Percentiles rank a stretch among this genome's conserved stretches.
phyloP scores from a whole-genome alignment of 2,888 invertebrate species.

The Synanthedon andrenaeformis region DNA sequence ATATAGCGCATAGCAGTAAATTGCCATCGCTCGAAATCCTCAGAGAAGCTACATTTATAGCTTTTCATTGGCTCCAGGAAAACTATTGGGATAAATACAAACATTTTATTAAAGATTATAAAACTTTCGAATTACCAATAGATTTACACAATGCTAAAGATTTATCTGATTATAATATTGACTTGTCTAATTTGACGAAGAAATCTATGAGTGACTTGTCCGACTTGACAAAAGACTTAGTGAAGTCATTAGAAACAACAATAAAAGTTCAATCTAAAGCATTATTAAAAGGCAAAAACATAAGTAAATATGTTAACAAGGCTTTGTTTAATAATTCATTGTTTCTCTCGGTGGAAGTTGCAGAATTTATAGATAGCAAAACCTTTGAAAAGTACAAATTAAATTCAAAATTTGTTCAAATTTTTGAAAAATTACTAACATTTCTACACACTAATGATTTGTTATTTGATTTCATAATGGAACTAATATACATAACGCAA shows the following conservation, averaged over 20 bases:
- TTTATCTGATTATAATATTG: slow-evolving; percentile 34
- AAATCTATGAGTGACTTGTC: slow-evolving; percentile 34
- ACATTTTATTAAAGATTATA: slow-evolving; percentile 53
- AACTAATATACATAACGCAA: slow-evolving; percentile 49
- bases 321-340: slow-evolving; percentile 39
- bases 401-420: slow-evolving; percentile 34
- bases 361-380: slow-evolving; percentile 27
- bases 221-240: slow-evolving; percentile 27
- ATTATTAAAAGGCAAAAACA: slow-evolving; percentile 28
- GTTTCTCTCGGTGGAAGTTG: slow-evolving; percentile 43
- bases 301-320: slow-evolving; percentile 24
- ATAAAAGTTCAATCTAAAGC: slow-evolving; percentile 33
- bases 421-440: slow-evolving; percentile 67
- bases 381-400: slow-evolving; percentile 26
- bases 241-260: slow-evolving; percentile 21
- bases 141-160: slow-evolving; percentile 38
- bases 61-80: slow-evolving; percentile 76
- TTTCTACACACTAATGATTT: slow-evolving; percentile 64
- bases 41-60: slow-evolving; percentile 71
- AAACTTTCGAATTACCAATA: slow-evolving; percentile 26
- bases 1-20: slow-evolving; percentile 78
- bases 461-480: slow-evolving; percentile 53
- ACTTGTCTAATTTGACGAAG: slow-evolving; percentile 39
- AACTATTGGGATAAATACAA: slow-evolving; percentile 76
- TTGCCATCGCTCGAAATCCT: slow-evolving; percentile 75